A percentile compares a stretch with the other conserved stretches of the same genome.
phyloP scores from a whole-genome alignment of 2,113 vertebrate species.

The Oenanthe oenanthe region DNA sequence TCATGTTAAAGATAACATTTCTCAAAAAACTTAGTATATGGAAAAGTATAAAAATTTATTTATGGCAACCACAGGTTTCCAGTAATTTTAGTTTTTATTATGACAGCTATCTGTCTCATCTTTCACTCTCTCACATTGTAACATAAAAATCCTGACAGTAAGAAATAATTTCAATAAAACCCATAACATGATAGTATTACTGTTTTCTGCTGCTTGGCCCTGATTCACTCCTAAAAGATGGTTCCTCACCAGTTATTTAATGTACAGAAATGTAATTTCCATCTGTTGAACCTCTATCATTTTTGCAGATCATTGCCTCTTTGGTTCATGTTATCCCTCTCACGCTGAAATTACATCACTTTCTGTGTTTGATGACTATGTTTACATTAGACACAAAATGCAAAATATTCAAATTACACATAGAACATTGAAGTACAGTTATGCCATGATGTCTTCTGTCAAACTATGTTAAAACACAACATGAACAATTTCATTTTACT shows the following conservation, averaged over 20 bases:
- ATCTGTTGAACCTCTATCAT: neutral
- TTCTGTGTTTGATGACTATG: neutral
- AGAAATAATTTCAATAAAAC: slow-evolving; percentile 27
- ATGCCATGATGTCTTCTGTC: neutral
- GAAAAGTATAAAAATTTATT: neutral
- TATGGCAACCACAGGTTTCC: neutral
- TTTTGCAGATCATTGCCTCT: neutral
- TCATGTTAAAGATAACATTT: neutral
- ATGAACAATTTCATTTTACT: neutral
- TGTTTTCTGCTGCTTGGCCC: neutral
- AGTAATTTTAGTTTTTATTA: neutral
- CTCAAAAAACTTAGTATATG: neutral
- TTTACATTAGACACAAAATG: neutral
- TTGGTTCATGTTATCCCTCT: neutral
- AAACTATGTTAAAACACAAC: neutral
- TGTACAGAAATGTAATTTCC: slow-evolving; percentile 19
- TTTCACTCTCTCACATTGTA: neutral
- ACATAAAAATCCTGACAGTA: neutral
- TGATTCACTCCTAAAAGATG: neutral
- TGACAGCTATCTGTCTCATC: neutral
- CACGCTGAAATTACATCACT: neutral
- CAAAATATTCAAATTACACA: neutral
- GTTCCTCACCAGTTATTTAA: neutral
- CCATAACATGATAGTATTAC: neutral
- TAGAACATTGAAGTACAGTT: neutral